A percentile compares a stretch with the other conserved stretches of the same genome.
phyloP scores from a whole-genome alignment of 2,113 vertebrate genomes.

The Cathartes aura region DNA sequence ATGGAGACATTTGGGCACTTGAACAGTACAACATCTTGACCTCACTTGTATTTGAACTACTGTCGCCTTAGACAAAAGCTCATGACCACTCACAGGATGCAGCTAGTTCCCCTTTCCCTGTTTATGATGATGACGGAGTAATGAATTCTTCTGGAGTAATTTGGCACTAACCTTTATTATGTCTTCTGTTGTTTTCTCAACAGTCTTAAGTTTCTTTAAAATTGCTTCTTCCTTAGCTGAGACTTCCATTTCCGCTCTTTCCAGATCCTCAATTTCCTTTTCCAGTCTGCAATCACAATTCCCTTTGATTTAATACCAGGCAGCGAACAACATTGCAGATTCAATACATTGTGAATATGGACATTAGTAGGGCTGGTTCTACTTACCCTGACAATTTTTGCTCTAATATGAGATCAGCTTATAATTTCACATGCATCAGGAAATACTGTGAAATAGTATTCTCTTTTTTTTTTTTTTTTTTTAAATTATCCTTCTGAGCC shows the following conservation, averaged over 20 bases:
- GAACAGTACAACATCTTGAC: background rate
- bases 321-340: background rate
- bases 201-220: conserved; percentile 88
- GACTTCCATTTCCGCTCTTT: conserved; percentile 87
- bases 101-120: background rate
- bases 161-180: conserved; percentile 89
- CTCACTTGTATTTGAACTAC: background rate
- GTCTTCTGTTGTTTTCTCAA: conserved; percentile 91
- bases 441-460: background rate
- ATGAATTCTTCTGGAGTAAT: background rate
- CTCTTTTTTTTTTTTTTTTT: background rate
- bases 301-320: background rate
- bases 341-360: background rate
- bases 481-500: background rate
- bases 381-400: background rate
- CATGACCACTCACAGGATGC: background rate
- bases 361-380: background rate
- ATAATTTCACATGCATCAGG: background rate
- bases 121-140: background rate
- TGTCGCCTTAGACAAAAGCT: background rate
- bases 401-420: background rate
- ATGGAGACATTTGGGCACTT: background rate
- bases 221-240: conserved; percentile 87
- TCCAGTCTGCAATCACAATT: conserved; percentile 82
- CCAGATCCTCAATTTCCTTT: conserved; percentile 87